Base-by-base conservation (phyloP, 64 coral and sea anemone species). In the Orbicella faveolata region DNA sequence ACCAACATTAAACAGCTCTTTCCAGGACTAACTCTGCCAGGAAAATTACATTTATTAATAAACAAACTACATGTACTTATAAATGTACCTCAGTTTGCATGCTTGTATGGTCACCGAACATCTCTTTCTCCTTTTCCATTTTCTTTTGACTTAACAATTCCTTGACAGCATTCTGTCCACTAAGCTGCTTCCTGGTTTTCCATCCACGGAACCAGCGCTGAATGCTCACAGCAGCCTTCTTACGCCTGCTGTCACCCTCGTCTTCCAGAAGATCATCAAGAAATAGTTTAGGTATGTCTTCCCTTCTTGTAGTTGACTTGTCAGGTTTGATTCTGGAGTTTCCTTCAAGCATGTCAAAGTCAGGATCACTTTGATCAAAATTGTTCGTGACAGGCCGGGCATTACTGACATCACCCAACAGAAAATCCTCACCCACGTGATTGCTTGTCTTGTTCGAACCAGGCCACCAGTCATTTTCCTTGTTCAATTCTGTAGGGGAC, bases 161-260 rank as follows among this genome's bases (percentile, higher is more conserved):
- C n/a, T 94, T 93, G 14, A 97, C 88, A 75, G 84, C 92, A 36
- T 79, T 87, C 23, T 64, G 67, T 34, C 95, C 83, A 26, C 34
- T 87, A 5, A 85, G 64, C 4, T 77, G 66, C 36, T 86, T 84
- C 34, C 95, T 70, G 5, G 87, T 86, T 39, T 75, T 83, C 95
- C 95, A 97, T 14, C 95, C 92, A 80, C 95, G 88, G 23, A 87
- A 93, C 95, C 92, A 94, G 26, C 87, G 86, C 75, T 96, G 95
- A 88, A 96, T 96, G 23, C 67, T 91, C 48, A 96, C 83, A 37
- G 95, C 95, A 2, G 93, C 93, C 13, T 57, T 53, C 61, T 21
- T 78, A 6, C 65, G 69, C 21, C 80, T 66, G 23, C 3, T 68
- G 2, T 75, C 26, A 34, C 75, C 36, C 1, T 92, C 81, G 69